phyloP scores from a whole-genome alignment of 2,113 vertebrate genomes.

The Orcinus orca region DNA sequence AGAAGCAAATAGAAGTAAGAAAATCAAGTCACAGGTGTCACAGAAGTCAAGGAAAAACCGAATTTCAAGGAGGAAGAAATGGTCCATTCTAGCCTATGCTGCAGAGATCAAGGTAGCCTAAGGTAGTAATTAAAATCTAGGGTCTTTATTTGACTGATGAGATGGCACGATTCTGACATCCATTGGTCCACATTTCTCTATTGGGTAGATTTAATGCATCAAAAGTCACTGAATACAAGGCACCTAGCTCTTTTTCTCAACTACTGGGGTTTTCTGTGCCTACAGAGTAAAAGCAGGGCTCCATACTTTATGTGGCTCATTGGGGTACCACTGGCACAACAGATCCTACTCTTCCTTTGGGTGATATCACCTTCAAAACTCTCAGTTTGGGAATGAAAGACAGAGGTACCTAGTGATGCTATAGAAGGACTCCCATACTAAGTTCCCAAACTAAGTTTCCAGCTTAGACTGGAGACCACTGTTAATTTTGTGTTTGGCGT shows the following conservation, averaged over 20 bases:
- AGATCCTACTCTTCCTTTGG: background rate
- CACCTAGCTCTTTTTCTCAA: background rate
- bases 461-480: background rate
- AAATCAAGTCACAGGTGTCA: background rate
- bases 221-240: background rate
- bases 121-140: background rate
- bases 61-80: conserved; percentile 14
- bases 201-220: background rate
- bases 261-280: background rate
- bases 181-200: background rate
- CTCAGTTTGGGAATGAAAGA: background rate
- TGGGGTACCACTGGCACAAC: background rate
- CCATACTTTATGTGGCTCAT: background rate
- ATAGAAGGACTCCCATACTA: background rate
- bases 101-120: background rate
- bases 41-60: conserved; percentile 11
- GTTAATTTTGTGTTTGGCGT: background rate
- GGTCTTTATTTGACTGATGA: background rate
- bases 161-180: background rate
- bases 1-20: background rate
- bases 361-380: background rate
- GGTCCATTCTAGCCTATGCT: background rate
- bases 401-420: background rate
- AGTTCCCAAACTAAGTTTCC: background rate
- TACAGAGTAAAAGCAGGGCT: background rate